These are phyloP conservation scores for Bufo gargarizans DNA, from an alignment of 2,113 vertebrate species.

Conservation along the genomic window DNA sequence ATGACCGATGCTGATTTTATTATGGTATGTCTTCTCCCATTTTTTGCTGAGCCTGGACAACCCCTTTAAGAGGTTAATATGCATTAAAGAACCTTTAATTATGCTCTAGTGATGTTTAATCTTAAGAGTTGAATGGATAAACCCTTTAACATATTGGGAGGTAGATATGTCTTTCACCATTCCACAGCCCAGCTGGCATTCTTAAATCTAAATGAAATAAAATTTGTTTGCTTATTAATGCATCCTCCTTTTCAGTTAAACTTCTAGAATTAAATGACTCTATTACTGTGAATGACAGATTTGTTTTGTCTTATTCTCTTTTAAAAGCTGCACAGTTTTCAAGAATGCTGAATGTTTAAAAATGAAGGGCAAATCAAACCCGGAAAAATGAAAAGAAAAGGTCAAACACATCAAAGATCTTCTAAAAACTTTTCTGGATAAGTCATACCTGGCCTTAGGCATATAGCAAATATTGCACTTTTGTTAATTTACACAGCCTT, in stretches of 20 bases:
- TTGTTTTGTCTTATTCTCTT: not conserved
- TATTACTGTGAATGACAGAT: not conserved
- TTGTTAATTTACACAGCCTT: slow-evolving; percentile 32
- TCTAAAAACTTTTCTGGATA: slow-evolving; percentile 39
- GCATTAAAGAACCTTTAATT: no score
- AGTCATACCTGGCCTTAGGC: slow-evolving; percentile 36
- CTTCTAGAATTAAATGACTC: not conserved
- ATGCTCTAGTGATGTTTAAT: no score
- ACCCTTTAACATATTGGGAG: no score
- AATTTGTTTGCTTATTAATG: not conserved
- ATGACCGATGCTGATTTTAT: no score
- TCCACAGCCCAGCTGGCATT: not conserved
- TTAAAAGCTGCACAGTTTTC: not conserved
- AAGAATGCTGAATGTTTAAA: slow-evolving; percentile 33
- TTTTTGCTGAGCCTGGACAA: no score
- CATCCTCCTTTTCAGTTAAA: not conserved
- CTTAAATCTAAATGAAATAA: not conserved
- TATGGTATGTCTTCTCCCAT: no score
- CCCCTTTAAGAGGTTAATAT: no score
- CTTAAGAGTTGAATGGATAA: no score
- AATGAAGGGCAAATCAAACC: slow-evolving; percentile 46
- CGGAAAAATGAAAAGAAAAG: slow-evolving; percentile 28
- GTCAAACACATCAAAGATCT: slow-evolving; percentile 45
- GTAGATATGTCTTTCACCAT: not conserved
- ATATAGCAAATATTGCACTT: slow-evolving; percentile 32